Evolutionary conservation across 2,888 invertebrate genomes (phyloP).

Genomic region (Tuta absoluta): DNA sequence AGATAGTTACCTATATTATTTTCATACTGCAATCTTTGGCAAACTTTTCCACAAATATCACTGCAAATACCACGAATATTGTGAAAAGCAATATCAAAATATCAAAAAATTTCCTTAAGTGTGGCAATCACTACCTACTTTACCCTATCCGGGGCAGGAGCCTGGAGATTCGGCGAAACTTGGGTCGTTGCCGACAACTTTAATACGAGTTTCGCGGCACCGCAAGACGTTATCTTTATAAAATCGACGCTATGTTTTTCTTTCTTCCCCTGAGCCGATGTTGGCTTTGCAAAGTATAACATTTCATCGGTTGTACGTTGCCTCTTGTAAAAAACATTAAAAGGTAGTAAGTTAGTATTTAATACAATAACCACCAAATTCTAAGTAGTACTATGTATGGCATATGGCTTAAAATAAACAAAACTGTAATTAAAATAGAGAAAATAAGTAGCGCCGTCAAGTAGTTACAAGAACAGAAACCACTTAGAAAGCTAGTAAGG

Average conservation of each 20-base stretch:
- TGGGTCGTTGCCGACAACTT: constrained; percentile 59
- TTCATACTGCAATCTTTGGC: no score
- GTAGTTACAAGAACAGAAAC: not conserved
- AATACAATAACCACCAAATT: no score
- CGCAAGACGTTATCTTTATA: constrained; percentile 57
- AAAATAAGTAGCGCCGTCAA: not conserved
- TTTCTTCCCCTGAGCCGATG: constrained; percentile 38
- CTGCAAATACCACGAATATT: no score
- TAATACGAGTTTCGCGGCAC: constrained; percentile 62
- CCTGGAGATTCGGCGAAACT: constrained; percentile 57
- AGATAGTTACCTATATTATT: no score
- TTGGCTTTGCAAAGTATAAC: constrained; percentile 31
- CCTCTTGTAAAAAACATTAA: not conserved
- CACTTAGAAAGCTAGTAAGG: constrained; percentile 1
- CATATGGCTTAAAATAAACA: no score
- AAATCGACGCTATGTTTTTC: constrained; percentile 57
- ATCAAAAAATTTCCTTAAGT: constrained; percentile 12
- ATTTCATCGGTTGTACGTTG: not conserved
- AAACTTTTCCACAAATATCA: no score
- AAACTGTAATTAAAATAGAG: not conserved
- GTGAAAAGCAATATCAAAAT: constrained; percentile 24
- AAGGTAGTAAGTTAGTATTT: no score
- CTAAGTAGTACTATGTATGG: no score
- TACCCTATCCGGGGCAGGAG: constrained; percentile 37
- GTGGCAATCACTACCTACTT: constrained; percentile 12